Evolutionary conservation across 2,888 invertebrate species (phyloP), one percentile per base, ranked within the genome.

Genomic region (Acholoe squamosa): DNA sequence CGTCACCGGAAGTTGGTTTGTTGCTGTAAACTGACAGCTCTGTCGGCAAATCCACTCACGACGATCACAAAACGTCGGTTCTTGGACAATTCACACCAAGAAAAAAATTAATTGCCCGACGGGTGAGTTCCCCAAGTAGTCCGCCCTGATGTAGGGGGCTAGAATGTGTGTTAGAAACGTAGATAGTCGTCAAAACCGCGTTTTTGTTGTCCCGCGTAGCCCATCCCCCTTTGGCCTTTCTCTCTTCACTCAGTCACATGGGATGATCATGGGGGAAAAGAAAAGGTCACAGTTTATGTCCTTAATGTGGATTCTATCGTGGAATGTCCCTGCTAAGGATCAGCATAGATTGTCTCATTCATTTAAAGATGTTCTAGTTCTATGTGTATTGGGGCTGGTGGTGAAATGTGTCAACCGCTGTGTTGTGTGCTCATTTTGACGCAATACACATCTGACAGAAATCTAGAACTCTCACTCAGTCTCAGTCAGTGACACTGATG

Each of bases 1-100:
- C n/a, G 10, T 51, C 43, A 84, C 84, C 84, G 84, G 84, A 84
- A 84, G 84, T 84, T 33, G 84, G 84, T 84, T 84, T 84, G 84
- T 84, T 84, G 84, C 34, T 33, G 84, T 84, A 84, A 33, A 84
- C 84, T 84, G 84, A 84, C 84, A 84, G 84, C 43, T 71, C 25
- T 0, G 28, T 28, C 28, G 25, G n/a, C 3, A 71, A 71, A 71
- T 25, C 25, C 71, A 71, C 28, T 67, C 14, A 28, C 71, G 31
- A 1, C 25, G 28, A 71, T 28, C 31, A 25, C 19, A 71, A 25
- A 71, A 71, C 28, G 28, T 14, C 71, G 25, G 3, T 71, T 71
- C 71, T 71, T 28, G 71, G 71, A 71, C 14, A 5, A 61, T 71
- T 28, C 25, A 71, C 12, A 28, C 71, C 25, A 22, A n/a, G 71